Percentiles rank a stretch among this genome's conserved stretches.
These are phyloP conservation scores for Pterocles burchelli DNA, from an alignment of 2,113 vertebrate genomes.

Conservation along the genomic window DNA sequence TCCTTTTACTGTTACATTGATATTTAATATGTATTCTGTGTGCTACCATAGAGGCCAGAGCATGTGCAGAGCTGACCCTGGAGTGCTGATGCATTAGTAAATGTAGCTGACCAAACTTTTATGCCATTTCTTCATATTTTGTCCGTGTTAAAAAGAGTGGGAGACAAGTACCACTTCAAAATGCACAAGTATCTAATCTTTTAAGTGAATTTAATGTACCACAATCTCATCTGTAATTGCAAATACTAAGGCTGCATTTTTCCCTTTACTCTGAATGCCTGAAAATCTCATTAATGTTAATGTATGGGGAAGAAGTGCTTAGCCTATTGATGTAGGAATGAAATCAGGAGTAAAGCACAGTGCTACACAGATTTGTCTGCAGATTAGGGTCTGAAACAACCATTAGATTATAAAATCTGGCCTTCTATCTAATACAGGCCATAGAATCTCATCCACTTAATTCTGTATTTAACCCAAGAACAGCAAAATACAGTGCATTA, in stretches of 20 bases:
- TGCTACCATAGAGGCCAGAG: neutral
- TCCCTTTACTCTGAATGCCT: neutral
- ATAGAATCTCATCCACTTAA: neutral
- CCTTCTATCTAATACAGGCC: neutral
- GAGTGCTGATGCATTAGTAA: neutral
- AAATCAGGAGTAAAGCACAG: constrained; percentile 15
- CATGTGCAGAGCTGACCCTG: neutral
- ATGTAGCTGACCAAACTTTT: neutral
- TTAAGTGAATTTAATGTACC: neutral
- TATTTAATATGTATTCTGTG: neutral
- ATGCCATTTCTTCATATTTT: neutral
- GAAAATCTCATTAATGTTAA: constrained; percentile 46
- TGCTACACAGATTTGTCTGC: constrained; percentile 8
- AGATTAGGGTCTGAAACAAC: constrained; percentile 6
- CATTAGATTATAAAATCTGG: constrained; percentile 25
- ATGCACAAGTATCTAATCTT: neutral
- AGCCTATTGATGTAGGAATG: constrained; percentile 15
- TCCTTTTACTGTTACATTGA: neutral
- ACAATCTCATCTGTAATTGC: constrained; percentile 14
- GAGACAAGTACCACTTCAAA: constrained; percentile 22
- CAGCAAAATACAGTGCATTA: neutral
- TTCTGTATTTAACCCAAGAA: constrained; percentile 7
- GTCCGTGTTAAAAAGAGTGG: neutral
- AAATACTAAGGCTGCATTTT: neutral
- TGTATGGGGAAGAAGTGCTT: neutral